Conservation (phyloP, 2,113 vertebrate genomes). For the Orycteropus afer region DNA sequence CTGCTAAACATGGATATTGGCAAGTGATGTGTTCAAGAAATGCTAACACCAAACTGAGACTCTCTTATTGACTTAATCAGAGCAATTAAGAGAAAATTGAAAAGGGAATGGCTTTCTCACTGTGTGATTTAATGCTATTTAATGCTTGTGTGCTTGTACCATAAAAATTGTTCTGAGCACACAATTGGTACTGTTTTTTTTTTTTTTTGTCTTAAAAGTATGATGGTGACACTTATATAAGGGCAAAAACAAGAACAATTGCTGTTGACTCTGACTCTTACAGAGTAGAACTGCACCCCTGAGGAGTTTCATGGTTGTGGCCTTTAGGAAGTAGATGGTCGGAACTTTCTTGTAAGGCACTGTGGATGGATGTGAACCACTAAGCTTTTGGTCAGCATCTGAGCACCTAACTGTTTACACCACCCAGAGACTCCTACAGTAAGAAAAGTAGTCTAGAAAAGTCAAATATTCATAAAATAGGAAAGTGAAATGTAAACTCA, state of each 20-base stretch:
- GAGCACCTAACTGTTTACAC: background rate
- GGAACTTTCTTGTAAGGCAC: background rate
- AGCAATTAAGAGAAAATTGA: background rate
- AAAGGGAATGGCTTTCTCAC: background rate
- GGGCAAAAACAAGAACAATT: background rate
- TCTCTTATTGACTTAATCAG: background rate
- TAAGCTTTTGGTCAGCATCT: background rate
- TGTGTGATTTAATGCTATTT: background rate
- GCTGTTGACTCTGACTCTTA: background rate
- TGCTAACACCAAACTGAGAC: background rate
- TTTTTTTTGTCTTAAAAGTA: constrained; percentile 15
- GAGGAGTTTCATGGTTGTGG: background rate
- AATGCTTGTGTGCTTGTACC: background rate
- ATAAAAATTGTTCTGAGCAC: background rate
- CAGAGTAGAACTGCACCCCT: background rate
- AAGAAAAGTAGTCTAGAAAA: background rate
- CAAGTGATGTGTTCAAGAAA: background rate
- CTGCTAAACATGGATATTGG: background rate
- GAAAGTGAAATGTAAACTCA: constrained; percentile 1
- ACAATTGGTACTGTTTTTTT: background rate
- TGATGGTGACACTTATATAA: background rate
- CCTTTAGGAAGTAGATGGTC: background rate
- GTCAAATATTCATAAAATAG: background rate
- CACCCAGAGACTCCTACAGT: background rate
- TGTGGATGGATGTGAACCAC: background rate